Percentiles rank a stretch among this genome's conserved stretches.
phyloP scores from a whole-genome alignment of 1,140 invertebrate species.

The Drosophila lacteicornis region DNA sequence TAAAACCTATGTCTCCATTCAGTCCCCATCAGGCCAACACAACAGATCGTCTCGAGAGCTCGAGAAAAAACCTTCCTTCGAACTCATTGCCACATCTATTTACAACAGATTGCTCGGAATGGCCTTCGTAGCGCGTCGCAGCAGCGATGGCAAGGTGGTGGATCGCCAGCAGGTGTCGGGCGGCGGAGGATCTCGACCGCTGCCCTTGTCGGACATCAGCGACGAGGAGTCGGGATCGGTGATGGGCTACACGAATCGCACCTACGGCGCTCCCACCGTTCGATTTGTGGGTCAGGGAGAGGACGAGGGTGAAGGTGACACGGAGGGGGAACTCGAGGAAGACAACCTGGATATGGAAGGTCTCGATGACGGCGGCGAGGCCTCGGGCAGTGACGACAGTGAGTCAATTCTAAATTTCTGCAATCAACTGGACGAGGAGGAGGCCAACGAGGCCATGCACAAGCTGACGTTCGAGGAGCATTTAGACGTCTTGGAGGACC shows the following conservation, averaged over 20 bases:
- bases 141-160: slow-evolving; percentile 49
- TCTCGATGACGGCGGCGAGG: neutral
- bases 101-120: slow-evolving; percentile 42
- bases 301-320: neutral
- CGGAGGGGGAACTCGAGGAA: neutral
- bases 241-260: slow-evolving; percentile 52
- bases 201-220: slow-evolving; percentile 44
- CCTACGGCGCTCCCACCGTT: slow-evolving; percentile 55
- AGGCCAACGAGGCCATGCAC: slow-evolving; percentile 12
- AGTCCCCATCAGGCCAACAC: slow-evolving; percentile 33
- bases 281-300: slow-evolving; percentile 46
- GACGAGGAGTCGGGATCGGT: slow-evolving; percentile 53
- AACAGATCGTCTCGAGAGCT: slow-evolving; percentile 20
- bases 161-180: slow-evolving; percentile 51
- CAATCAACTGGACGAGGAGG: slow-evolving; percentile 33
- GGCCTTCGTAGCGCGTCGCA: slow-evolving; percentile 63
- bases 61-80: neutral
- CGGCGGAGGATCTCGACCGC: neutral
- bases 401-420: slow-evolving; percentile 30
- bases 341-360: neutral
- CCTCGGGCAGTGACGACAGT: neutral
- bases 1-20: neutral
- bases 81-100: neutral
- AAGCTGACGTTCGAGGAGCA: neutral
- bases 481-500: neutral